A percentile compares a stretch with the other conserved stretches of the same genome.
Conservation (phyloP, 1,140 invertebrate genomes). For the Periplaneta americana region DNA sequence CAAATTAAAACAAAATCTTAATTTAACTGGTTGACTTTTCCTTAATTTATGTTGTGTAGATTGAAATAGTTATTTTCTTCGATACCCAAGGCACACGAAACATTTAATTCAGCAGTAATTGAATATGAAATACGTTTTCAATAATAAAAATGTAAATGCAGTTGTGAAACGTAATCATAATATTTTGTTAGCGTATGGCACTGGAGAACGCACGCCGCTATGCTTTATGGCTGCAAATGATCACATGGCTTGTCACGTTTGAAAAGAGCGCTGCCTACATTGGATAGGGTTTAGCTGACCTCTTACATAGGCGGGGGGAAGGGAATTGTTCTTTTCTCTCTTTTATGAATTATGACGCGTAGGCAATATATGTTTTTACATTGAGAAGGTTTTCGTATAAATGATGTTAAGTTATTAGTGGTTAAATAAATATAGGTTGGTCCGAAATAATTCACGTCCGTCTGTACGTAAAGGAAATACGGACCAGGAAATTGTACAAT, state of each 20-base stretch:
- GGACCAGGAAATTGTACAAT: too few species aligned
- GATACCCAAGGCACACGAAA: neutral
- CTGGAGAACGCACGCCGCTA: neutral
- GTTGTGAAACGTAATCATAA: neutral
- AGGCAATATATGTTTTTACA: neutral
- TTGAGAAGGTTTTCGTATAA: neutral
- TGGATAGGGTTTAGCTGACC: neutral
- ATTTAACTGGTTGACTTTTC: neutral
- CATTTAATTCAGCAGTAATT: neutral
- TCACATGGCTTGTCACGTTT: neutral
- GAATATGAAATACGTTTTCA: neutral
- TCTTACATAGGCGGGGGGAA: neutral
- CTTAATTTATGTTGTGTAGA: neutral
- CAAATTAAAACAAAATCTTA: neutral
- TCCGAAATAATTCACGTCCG: too few species aligned
- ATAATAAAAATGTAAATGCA: neutral
- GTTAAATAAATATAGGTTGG: neutral
- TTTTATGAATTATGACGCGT: neutral
- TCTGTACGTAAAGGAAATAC: too few species aligned
- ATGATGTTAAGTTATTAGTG: neutral
- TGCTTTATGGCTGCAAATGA: neutral
- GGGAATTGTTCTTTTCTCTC: neutral
- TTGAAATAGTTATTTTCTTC: neutral
- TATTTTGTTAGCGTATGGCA: neutral
- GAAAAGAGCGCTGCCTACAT: neutral